Evolutionary conservation across 2,113 vertebrate genomes (phyloP).

Genomic region (Vombatus ursinus): DNA sequence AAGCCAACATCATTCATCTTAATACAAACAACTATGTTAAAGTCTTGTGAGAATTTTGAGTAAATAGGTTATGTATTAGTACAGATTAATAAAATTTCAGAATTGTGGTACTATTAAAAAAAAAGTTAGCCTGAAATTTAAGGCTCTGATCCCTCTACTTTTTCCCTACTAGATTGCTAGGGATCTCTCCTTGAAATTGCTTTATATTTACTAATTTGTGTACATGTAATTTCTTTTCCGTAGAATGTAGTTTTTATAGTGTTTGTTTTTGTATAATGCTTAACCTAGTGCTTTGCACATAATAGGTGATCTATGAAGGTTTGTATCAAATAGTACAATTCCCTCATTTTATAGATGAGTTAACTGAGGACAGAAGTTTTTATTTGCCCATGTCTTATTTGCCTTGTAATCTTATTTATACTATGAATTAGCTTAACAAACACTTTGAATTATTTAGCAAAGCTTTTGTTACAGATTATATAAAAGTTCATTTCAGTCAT

Average conservation of each 20-base stretch:
- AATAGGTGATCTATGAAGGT: no score
- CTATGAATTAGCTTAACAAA: background rate
- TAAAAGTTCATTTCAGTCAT: constrained; percentile 35
- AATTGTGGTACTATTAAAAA: background rate
- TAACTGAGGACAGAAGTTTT: background rate
- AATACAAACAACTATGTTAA: background rate
- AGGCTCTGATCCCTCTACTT: background rate
- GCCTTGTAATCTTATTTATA: background rate
- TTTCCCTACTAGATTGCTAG: no score
- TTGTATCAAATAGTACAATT: no score
- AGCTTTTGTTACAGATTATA: constrained; percentile 19
- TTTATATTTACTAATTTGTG: no score
- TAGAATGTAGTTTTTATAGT: no score
- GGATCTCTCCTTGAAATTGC: no score
- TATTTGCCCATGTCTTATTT: background rate
- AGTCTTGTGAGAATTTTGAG: background rate
- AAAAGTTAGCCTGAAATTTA: background rate
- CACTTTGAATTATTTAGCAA: constrained; percentile 50
- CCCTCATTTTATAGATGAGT: no score
- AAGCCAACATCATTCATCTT: background rate
- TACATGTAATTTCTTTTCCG: no score
- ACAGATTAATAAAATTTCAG: background rate
- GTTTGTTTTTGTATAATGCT: no score
- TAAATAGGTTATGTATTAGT: background rate
- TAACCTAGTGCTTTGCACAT: no score